phyloP scores from a whole-genome alignment of 2,797 vertebrate genomes.

The Ara ararauna region DNA sequence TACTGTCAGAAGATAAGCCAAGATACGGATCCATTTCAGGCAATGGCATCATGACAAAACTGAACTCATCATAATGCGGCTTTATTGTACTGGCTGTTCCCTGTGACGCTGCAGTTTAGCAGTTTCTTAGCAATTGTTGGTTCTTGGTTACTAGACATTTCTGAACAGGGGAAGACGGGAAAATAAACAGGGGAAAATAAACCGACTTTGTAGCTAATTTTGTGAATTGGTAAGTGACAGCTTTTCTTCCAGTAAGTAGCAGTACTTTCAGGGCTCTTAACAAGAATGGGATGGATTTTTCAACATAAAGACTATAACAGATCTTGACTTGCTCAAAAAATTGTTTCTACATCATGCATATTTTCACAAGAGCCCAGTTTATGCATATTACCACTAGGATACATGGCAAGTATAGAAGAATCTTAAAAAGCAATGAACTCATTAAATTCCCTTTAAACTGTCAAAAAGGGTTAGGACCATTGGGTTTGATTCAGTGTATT shows the following conservation, averaged over 20 bases:
- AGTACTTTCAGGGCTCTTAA: not conserved
- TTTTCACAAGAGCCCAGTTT: not conserved
- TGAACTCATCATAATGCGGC: not conserved
- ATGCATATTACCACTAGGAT: not conserved
- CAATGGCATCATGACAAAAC: not conserved
- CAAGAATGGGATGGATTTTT: not conserved
- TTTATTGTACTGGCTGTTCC: not conserved
- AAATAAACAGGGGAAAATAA: not conserved
- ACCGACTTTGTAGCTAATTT: not conserved
- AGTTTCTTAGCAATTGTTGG: not conserved
- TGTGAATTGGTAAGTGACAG: not conserved
- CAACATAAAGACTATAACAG: not conserved
- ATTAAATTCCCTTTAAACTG: not conserved
- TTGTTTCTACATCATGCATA: not conserved
- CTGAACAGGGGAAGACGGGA: not conserved
- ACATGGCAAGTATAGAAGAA: not conserved
- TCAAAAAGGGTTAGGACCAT: not conserved
- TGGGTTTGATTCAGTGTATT: not conserved
- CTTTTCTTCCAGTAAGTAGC: not conserved
- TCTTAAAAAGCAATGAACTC: not conserved
- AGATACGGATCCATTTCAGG: not conserved
- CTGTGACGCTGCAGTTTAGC: not conserved
- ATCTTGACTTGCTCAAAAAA: not conserved
- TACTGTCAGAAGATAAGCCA: slow-evolving; percentile 4
- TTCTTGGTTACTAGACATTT: not conserved